phyloP scores from a whole-genome alignment of 2,797 vertebrate genomes.

The Arrhamphus sclerolepis region DNA sequence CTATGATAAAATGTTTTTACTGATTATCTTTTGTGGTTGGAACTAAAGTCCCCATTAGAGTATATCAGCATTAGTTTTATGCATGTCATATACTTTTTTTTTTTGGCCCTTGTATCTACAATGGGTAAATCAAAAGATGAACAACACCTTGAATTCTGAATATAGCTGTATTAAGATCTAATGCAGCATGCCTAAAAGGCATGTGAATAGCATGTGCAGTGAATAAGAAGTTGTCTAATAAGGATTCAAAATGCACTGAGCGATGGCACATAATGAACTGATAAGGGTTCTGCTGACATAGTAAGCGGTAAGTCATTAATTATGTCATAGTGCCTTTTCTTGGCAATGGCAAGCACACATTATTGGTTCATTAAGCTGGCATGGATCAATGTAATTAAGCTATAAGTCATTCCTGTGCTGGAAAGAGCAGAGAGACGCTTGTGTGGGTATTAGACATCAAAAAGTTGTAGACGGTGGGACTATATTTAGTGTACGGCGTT shows the following conservation, averaged over 20 bases:
- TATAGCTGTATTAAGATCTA: constrained; percentile 24
- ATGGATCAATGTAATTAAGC: constrained; percentile 76
- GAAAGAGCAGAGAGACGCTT: constrained; percentile 31
- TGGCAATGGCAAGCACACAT: constrained; percentile 69
- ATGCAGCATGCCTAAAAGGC: constrained; percentile 41
- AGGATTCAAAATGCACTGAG: constrained; percentile 62
- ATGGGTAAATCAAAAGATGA: constrained; percentile 29
- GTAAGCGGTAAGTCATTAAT: constrained; percentile 73
- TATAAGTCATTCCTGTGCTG: constrained; percentile 63
- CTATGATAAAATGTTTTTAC: constrained; percentile 44
- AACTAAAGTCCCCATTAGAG: constrained; percentile 29
- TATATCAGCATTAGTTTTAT: constrained; percentile 22
- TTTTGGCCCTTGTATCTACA: background rate
- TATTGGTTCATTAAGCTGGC: constrained; percentile 77
- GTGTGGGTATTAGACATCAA: constrained; percentile 34
- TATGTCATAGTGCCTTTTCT: constrained; percentile 73
- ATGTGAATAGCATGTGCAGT: constrained; percentile 35
- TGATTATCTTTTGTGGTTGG: constrained; percentile 36
- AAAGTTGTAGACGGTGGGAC: constrained; percentile 23
- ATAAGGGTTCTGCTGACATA: constrained; percentile 71
- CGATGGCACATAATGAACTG: constrained; percentile 70
- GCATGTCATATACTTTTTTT: constrained; percentile 1
- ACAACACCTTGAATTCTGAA: constrained; percentile 22
- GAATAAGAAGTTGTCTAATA: constrained; percentile 48
- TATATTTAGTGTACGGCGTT: constrained; percentile 14